Base-by-base conservation (phyloP, 2,797 vertebrate species). In the Myioborus melanocephalus region DNA sequence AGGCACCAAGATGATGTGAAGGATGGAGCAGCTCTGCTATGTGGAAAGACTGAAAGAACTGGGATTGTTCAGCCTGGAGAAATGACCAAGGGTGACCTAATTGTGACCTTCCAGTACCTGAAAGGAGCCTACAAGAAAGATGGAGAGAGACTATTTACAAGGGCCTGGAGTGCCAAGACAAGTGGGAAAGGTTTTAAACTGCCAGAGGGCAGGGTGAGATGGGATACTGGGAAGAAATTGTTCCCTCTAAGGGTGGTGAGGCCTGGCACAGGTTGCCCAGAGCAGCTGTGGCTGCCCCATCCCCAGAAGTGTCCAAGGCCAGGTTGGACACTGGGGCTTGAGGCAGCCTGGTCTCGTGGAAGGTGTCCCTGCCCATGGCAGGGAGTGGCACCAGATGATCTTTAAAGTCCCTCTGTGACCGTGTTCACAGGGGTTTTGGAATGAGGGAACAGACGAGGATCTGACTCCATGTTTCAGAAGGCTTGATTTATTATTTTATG, bases 311-410 rank as follows among this genome's bases (percentile, higher is more conserved):
- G 30, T 7, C 56, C 30, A 4, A 55, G 64, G 21, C 8, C 34
- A 69, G 56, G 41, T 1, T 30, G 30, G 66, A 61, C 1, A 2
- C 1, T 55, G 55, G 55, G 57, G 9, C 28, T 39, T 12, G 41
- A 8, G 41, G 20, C 41, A n/a, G 1, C 14, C 34, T 39, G 41
- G 35, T 3, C 2, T 4, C 6, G 6, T 5, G 30, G 26, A 4
- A 63, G 32, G 35, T 19, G 26, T 32, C 49, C 49, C 34, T 70
- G 49, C 56, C 47, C 57, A 3, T 4, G 49, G 49, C 49, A 55
- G 20, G 24, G 8, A 6, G 8, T 41, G 56, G 26, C 2, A 70
- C 20, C 2, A 2, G 41, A 4, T 14, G 28, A 8, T 1, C 20
- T 30, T 56, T 27, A 16, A 41, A 24, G 15, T 46, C 72, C 12